Evolutionary conservation across 2,888 invertebrate species (phyloP).

Genomic region (Phaedon cochleariae): DNA sequence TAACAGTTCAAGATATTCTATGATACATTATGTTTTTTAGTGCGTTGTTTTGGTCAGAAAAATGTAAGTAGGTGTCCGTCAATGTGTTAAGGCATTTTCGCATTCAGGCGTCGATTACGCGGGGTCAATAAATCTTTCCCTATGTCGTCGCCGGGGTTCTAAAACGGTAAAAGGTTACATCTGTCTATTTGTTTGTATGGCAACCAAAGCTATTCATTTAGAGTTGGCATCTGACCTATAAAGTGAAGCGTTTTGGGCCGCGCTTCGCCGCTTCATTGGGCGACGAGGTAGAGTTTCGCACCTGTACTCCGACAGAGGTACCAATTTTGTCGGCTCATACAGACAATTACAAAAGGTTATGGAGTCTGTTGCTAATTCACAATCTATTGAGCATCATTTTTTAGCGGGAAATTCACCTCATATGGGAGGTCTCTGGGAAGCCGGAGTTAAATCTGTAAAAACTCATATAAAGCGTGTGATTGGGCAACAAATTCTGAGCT

Average conservation of each 20-base stretch:
- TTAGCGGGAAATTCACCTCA: slow-evolving; percentile 16
- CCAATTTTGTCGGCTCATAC: neutral
- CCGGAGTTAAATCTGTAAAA: slow-evolving; percentile 17
- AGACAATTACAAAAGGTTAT: neutral
- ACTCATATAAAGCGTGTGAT: slow-evolving; percentile 18
- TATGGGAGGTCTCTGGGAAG: slow-evolving; percentile 19
- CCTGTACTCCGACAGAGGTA: neutral
- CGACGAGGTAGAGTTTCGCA: neutral
- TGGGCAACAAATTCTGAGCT: slow-evolving; percentile 13
- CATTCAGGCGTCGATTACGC: slow-evolving; percentile 37
- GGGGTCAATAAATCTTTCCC: slow-evolving; percentile 28
- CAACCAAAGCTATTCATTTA: slow-evolving; percentile 44
- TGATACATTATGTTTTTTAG: no score
- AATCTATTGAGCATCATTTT: neutral
- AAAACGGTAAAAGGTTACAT: slow-evolving; percentile 25
- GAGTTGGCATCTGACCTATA: slow-evolving; percentile 42
- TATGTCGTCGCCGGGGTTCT: slow-evolving; percentile 21
- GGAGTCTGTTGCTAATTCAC: neutral
- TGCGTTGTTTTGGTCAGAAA: no score
- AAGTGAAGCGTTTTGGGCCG: slow-evolving; percentile 40
- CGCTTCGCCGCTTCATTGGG: slow-evolving; percentile 2
- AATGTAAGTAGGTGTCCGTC: no score
- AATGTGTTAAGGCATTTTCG: no score
- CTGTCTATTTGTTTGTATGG: slow-evolving; percentile 41
- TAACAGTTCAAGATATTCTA: no score